Evolutionary conservation across 2,797 vertebrate genomes (phyloP).

Genomic region (Lateolabrax maculatus): DNA sequence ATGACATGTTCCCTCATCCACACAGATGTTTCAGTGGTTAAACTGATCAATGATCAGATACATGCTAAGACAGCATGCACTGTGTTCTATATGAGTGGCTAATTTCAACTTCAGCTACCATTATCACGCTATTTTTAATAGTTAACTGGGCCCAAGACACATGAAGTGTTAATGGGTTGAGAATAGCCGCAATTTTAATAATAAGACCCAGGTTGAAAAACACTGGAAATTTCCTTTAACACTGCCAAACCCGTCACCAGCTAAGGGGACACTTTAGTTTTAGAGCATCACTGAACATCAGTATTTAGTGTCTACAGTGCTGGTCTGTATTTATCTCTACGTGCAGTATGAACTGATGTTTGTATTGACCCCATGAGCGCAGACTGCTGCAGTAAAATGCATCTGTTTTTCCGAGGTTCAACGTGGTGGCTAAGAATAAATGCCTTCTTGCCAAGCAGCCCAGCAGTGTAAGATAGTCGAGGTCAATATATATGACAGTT

Average conservation of each 20-base stretch:
- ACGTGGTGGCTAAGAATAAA: conserved; percentile 92
- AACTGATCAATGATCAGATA: neutral
- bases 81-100: too few species aligned
- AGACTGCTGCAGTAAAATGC: conserved; percentile 41
- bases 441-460: conserved; percentile 88
- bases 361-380: conserved; percentile 39
- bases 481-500: conserved; percentile 58
- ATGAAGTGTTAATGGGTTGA: neutral
- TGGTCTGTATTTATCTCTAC: conserved; percentile 46
- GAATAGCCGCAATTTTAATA: neutral
- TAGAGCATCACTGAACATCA: conserved; percentile 27
- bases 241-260: neutral
- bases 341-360: conserved; percentile 41
- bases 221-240: neutral
- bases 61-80: too few species aligned
- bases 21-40: neutral
- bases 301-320: conserved; percentile 28
- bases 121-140: too few species aligned
- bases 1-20: neutral
- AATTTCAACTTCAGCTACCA: too few species aligned
- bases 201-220: neutral
- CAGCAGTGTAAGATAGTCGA: conserved; percentile 39
- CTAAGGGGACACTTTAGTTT: neutral
- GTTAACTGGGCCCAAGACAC: neutral
- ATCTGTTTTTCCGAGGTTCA: conserved; percentile 84